Evolutionary conservation across 1,140 invertebrate genomes (phyloP).

Genomic region (Maniola jurtina): DNA sequence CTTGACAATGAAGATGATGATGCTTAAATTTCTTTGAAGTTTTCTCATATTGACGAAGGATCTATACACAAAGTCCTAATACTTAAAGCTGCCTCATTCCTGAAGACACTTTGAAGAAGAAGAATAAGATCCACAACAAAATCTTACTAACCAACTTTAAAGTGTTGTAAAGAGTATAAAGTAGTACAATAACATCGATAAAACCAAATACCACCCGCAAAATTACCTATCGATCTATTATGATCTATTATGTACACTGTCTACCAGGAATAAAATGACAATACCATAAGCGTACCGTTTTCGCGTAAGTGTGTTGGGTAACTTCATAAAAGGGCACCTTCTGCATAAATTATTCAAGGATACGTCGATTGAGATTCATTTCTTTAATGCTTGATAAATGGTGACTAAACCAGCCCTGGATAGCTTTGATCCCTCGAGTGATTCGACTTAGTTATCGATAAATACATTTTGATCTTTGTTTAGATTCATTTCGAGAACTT

Average conservation of each 20-base stretch:
- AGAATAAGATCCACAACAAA: no score
- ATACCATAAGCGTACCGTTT: not conserved
- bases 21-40: no score
- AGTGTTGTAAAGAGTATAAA: no score
- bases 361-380: constrained; percentile 25
- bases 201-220: not conserved
- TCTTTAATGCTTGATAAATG: constrained; percentile 26
- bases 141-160: no score
- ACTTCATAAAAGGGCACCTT: constrained; percentile 3
- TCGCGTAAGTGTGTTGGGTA: not conserved
- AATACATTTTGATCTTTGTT: not conserved
- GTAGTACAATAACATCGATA: no score
- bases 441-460: constrained; percentile 12
- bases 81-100: no score
- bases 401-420: constrained; percentile 17
- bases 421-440: constrained; percentile 9
- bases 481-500: no score
- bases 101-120: no score
- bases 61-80: no score
- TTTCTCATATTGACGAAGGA: no score
- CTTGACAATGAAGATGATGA: no score
- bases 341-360: constrained; percentile 22
- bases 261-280: constrained; percentile 7
- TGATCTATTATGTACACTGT: not conserved
- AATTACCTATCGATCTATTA: not conserved